These are phyloP conservation scores for Entomobrya proxima DNA, from an alignment of 2,888 invertebrate species.

Conservation along the genomic window DNA sequence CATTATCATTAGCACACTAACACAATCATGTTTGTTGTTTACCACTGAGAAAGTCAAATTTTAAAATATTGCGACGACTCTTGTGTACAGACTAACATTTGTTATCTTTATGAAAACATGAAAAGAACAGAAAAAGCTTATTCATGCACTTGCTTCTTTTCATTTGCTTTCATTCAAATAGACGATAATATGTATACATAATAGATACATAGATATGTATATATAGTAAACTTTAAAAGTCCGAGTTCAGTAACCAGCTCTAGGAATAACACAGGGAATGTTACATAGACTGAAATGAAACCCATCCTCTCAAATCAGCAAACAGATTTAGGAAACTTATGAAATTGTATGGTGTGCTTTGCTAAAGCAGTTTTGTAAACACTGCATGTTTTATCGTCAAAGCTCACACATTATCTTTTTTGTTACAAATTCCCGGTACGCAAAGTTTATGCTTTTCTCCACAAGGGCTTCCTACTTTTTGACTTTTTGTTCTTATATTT, in stretches of 20 bases:
- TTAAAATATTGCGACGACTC: background rate
- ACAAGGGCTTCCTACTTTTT: background rate
- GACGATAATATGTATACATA: background rate
- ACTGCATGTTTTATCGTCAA: no score
- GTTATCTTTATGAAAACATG: conserved; percentile 31
- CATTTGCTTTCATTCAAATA: background rate
- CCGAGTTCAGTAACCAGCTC: no score
- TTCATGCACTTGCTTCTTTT: background rate
- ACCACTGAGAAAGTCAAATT: conserved; percentile 4
- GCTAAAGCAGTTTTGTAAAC: no score
- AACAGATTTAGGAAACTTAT: no score
- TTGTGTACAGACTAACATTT: conserved; percentile 26
- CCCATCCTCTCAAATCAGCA: no score
- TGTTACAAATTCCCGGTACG: background rate
- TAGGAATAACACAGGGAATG: no score
- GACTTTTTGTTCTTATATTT: background rate
- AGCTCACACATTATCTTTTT: no score
- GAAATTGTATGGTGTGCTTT: no score
- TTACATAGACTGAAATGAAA: no score
- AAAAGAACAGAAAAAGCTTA: background rate
- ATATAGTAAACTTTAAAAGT: no score
- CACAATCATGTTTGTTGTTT: conserved; percentile 51
- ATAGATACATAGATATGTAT: no score
- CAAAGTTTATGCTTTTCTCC: conserved; percentile 13
- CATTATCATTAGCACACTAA: conserved; percentile 47